phyloP scores from a whole-genome alignment of 2,113 vertebrate genomes.

The Panurus biarmicus region DNA sequence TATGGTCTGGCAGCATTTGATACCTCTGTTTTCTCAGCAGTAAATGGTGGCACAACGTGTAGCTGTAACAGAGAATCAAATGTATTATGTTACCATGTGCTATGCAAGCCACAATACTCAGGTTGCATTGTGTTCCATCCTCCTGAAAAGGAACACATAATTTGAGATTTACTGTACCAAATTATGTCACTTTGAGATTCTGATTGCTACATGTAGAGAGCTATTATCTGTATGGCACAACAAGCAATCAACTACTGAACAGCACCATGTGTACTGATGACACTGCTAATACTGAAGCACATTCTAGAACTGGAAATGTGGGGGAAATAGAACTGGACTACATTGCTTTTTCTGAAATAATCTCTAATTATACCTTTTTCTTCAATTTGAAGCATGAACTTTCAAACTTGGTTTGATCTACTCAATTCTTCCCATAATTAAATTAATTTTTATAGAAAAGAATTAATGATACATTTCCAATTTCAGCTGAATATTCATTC shows the following conservation, averaged over 20 bases:
- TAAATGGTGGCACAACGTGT: not conserved
- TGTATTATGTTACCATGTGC: not conserved
- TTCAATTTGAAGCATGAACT: not conserved
- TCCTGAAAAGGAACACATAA: not conserved
- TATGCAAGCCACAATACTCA: not conserved
- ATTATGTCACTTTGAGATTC: not conserved
- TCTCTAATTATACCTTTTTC: not conserved
- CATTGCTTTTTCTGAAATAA: not conserved
- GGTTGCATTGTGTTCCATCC: not conserved
- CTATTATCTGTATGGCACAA: not conserved
- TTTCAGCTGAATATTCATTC: slow-evolving; percentile 28
- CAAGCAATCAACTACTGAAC: not conserved
- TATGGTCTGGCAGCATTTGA: not conserved
- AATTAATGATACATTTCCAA: slow-evolving; percentile 18
- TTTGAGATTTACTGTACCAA: not conserved
- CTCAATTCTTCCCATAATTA: slow-evolving; percentile 28
- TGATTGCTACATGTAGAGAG: not conserved
- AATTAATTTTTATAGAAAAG: slow-evolving; percentile 42
- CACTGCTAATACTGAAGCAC: not conserved
- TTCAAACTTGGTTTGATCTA: not conserved
- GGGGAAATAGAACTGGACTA: not conserved
- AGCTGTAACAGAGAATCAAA: not conserved
- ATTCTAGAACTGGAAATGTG: not conserved
- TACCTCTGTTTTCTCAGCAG: not conserved
- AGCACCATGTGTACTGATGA: not conserved